Base-by-base conservation (phyloP, 2,888 invertebrate genomes). In the Lasioglossum lativentre region DNA sequence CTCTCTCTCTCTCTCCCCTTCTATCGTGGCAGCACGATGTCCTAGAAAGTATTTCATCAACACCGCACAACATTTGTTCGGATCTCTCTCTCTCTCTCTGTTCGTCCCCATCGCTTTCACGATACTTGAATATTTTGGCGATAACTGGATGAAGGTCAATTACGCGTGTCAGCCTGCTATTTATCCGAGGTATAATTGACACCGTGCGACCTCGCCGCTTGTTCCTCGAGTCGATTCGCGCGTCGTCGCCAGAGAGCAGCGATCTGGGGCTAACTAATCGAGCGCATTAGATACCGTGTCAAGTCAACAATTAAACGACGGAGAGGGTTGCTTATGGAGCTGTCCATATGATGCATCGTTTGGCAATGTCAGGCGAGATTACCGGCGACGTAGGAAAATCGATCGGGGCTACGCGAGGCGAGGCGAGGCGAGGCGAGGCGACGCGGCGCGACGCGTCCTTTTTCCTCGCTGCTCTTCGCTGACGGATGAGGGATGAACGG, bases 301-400 rank as follows among this genome's bases (percentile, higher is more conserved):
- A 66, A 47, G 40, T 40, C 81, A 82, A 85, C 88, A 89, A 89
- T 89, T 90, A 89, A 89, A 88, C 89, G 89, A 83, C 76, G 34
- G 84, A 80, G 72, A 75, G 75, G 63, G 63, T 87, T 80, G 89
- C 79, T 89, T 89, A 89, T 86, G 87, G 83, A 85, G 75, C 84
- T 75, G 84, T 56, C 63, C 78, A 4, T 45, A 78, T 80, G 88
- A 90, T 86, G 81, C 81, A 89, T 87, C 88, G 86, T 66, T 70
- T 78, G 70, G 56, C 73, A 74, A 73, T 56, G 80, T 85, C 86
- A 85, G 30, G 72, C 52, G 76, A 85, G 78, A 86, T 89, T 86
- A 86, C 88, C 86, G 85, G 82, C 88, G 81, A 82, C 76, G 66
- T 38, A 38, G 81, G 76, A 70, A 75, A 88, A 90, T 86, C 86